Evolutionary conservation across 1,140 invertebrate species (phyloP), one percentile per base, ranked within the genome.

Genomic region (Rhyzopertha dominica): DNA sequence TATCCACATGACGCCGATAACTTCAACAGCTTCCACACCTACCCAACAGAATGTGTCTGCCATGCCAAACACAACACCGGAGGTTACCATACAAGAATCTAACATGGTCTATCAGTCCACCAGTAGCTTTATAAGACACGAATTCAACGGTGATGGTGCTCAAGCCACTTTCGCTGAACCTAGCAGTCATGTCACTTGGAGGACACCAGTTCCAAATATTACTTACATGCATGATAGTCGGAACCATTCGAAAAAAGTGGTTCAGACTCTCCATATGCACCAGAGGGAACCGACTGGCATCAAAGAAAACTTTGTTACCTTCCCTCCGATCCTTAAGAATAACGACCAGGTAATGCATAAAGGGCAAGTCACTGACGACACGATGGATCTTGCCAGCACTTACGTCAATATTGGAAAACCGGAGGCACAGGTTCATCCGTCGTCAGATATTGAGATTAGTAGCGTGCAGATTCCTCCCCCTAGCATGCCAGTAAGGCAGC

Each of bases 31-130:
- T 23, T 28, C 24, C 25, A 12, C 25, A 13, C 12, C 41, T 8
- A 17, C 36, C 29, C 43, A 19, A 48, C 49, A 4, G 34, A 38
- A n/a, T n/a, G n/a, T n/a, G n/a, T 5, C 23, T 20, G 16, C 30
- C 9, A 30, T 9, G 25, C 14, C 30, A 25, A 10, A 19, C 12
- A 61, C 63, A 1, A 53, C 62, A 7, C 53, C 71, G 4, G 57
- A 65, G 5, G 62, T 74, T 0, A 68, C 69, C 54, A 58, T 75
- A 4, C 74, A 80, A 60, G 74, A 78, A 62, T 71, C 78, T 5
- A 80, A 80, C 63, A 62, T 82, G 9, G 73, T 80, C 45, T 81
- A 79, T 52, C 76, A 80, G 42, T 75, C 73, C 19, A 76, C 73
- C 35, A 74, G 71, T 45, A 62, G 59, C 2, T 69, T 60, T 42